Conservation (phyloP, 1,140 invertebrate genomes). For the Drosophila albomicans region DNA sequence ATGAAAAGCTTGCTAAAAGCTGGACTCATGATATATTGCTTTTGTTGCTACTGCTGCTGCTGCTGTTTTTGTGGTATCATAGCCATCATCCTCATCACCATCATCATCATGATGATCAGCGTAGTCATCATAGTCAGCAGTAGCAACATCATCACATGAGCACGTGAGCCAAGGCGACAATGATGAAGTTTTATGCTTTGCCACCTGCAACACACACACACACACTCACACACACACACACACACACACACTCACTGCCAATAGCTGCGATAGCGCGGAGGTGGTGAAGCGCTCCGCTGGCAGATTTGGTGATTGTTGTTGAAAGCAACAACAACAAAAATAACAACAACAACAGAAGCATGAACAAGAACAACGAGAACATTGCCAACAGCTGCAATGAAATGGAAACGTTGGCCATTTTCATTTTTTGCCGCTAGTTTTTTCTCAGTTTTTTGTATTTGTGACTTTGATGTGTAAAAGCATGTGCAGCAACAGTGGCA, state of each 20-base stretch:
- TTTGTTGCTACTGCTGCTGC: constrained; percentile 41
- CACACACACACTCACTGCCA: constrained; percentile 30
- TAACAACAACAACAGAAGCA: constrained; percentile 17
- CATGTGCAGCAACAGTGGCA: constrained; percentile 12
- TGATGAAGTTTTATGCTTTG: constrained; percentile 84
- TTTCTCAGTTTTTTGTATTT: constrained; percentile 47
- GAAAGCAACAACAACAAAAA: constrained; percentile 37
- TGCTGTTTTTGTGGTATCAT: constrained; percentile 73
- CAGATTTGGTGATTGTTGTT: constrained; percentile 43
- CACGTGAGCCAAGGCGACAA: constrained; percentile 79
- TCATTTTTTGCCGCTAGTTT: constrained; percentile 49
- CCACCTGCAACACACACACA: constrained; percentile 69
- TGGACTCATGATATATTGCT: constrained; percentile 80
- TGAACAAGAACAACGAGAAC: constrained; percentile 21
- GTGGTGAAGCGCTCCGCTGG: neutral
- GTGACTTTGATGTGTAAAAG: constrained; percentile 42
- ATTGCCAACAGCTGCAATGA: constrained; percentile 63
- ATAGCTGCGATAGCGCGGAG: neutral
- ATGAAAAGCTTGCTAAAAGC: constrained; percentile 83
- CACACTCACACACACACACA: constrained; percentile 42
- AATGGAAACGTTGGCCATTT: constrained; percentile 73
- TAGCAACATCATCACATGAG: constrained; percentile 41
- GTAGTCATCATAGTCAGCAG: constrained; percentile 8
- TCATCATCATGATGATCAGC: constrained; percentile 9
- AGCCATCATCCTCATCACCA: constrained; percentile 61